A percentile compares a stretch with the other conserved stretches of the same genome.
phyloP scores from a whole-genome alignment of 2,888 invertebrate genomes.

The Xestobium rufovillosum region DNA sequence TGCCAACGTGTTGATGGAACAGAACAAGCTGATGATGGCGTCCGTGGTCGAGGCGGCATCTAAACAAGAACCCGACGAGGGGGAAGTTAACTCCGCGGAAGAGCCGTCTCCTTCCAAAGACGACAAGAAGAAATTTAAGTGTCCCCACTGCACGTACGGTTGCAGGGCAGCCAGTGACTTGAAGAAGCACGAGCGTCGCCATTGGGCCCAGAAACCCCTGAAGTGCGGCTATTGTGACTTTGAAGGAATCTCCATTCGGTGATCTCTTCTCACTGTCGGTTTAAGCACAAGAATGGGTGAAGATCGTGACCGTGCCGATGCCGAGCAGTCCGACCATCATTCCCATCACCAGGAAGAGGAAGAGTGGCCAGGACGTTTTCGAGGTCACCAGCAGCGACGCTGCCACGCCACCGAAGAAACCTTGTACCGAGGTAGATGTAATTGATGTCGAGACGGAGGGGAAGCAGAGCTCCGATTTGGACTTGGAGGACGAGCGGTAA shows the following conservation, averaged over 20 bases:
- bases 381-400: not conserved
- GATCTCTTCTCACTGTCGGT: slow-evolving; percentile 29
- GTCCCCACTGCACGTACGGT: too few species aligned
- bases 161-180: too few species aligned
- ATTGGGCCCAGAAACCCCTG: slow-evolving; percentile 45
- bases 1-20: slow-evolving; percentile 28
- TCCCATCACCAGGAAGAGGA: not conserved
- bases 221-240: slow-evolving; percentile 43
- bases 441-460: not conserved
- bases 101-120: too few species aligned
- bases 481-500: not conserved
- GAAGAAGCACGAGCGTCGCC: slow-evolving; percentile 43
- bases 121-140: too few species aligned
- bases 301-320: not conserved
- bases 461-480: not conserved
- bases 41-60: too few species aligned
- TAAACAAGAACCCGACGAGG: too few species aligned
- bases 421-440: not conserved
- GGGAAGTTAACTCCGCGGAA: too few species aligned
- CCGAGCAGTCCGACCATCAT: not conserved
- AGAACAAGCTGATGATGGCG: slow-evolving; percentile 22
- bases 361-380: not conserved
- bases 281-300: slow-evolving; percentile 3
- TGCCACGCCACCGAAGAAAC: not conserved
- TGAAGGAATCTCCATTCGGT: slow-evolving; percentile 31